Percentiles rank a stretch among this genome's conserved stretches.
Conservation (phyloP, 1,140 invertebrate genomes). For the Hylyphantes graminicola region DNA sequence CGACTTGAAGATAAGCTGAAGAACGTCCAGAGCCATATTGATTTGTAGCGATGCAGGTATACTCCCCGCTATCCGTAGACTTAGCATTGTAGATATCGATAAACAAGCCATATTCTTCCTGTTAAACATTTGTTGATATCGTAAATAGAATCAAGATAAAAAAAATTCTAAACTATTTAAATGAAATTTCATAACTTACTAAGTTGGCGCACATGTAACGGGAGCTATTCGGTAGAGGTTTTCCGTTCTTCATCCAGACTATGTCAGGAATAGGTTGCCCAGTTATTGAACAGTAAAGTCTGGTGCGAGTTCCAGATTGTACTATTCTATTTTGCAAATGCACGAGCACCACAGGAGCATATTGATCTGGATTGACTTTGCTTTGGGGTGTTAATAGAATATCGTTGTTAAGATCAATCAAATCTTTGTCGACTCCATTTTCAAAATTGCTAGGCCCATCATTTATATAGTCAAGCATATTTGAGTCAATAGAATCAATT, state of each 20-base stretch:
- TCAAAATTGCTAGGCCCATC: not conserved
- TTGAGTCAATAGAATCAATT: not conserved
- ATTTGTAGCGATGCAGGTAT: constrained; percentile 90
- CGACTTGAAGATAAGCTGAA: constrained; percentile 78
- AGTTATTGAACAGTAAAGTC: constrained; percentile 55
- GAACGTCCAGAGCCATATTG: constrained; percentile 85
- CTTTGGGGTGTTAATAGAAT: not conserved
- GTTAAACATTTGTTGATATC: not conserved
- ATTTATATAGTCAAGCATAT: not conserved
- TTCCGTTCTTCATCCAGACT: constrained; percentile 76
- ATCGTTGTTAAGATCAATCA: constrained; percentile 40
- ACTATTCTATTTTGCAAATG: constrained; percentile 53
- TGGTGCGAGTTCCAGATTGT: constrained; percentile 35
- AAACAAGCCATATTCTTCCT: constrained; percentile 44
- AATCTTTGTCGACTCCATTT: not conserved
- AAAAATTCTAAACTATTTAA: no score
- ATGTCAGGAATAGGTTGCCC: constrained; percentile 78
- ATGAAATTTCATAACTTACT: constrained; percentile 22
- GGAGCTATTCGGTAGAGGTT: constrained; percentile 61
- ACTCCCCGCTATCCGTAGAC: constrained; percentile 75
- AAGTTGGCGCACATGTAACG: constrained; percentile 29
- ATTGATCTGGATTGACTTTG: not conserved
- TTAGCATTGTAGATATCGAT: constrained; percentile 46
- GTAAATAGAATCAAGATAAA: no score
- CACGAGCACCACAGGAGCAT: constrained; percentile 34